A percentile compares a stretch with the other conserved stretches of the same genome.
Conservation (phyloP, 2,888 invertebrate species). For the Pediacus dermestoides region DNA sequence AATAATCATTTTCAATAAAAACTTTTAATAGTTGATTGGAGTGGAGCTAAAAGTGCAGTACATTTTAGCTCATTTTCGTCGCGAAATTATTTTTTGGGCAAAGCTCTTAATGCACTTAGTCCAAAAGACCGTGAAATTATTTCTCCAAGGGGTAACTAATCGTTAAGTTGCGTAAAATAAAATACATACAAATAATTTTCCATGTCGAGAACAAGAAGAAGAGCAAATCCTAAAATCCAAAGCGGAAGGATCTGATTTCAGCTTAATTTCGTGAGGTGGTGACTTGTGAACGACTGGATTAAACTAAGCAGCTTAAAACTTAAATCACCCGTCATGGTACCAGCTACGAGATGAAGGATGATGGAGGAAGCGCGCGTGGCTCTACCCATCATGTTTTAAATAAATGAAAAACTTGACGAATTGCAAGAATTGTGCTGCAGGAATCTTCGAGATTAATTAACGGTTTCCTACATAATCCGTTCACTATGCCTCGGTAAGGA, state of each 20-base stretch:
- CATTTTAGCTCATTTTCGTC: slow-evolving; percentile 5
- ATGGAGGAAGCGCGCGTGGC: background rate
- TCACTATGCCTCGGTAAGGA: slow-evolving; percentile 25
- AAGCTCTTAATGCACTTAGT: slow-evolving; percentile 14
- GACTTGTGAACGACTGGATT: slow-evolving; percentile 40
- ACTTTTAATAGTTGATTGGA: slow-evolving; percentile 10
- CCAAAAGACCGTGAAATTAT: slow-evolving; percentile 30
- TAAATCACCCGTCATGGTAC: slow-evolving; percentile 18
- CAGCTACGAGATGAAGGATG: slow-evolving; percentile 8
- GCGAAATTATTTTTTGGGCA: slow-evolving; percentile 10
- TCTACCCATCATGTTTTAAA: slow-evolving; percentile 10
- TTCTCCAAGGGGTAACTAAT: slow-evolving; percentile 25
- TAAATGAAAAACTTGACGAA: slow-evolving; percentile 14
- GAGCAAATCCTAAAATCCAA: slow-evolving; percentile 22
- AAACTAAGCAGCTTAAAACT: slow-evolving; percentile 35
- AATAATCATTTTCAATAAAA: slow-evolving; percentile 18
- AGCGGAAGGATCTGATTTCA: slow-evolving; percentile 33
- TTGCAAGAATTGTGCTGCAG: background rate
- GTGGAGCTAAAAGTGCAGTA: slow-evolving; percentile 4
- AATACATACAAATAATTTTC: slow-evolving; percentile 33
- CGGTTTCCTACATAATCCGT: slow-evolving; percentile 29
- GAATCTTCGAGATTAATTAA: slow-evolving; percentile 28
- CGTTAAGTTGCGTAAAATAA: slow-evolving; percentile 27
- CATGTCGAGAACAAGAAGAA: slow-evolving; percentile 26
- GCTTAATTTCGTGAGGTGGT: slow-evolving; percentile 38